phyloP scores from a whole-genome alignment of 2,888 invertebrate genomes.

The Drosophila yooni region DNA sequence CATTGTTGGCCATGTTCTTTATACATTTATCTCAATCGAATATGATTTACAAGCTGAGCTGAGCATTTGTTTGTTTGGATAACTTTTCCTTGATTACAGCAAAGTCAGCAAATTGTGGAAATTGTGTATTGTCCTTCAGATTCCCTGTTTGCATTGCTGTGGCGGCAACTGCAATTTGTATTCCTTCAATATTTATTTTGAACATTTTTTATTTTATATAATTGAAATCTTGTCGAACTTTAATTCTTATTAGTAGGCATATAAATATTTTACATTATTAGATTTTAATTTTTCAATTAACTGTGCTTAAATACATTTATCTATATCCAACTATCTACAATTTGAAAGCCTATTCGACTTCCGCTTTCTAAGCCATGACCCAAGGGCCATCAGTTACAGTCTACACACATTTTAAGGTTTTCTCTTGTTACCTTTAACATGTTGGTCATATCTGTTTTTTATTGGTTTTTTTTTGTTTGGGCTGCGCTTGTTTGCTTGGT shows the following conservation, averaged over 20 bases:
- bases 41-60: not conserved
- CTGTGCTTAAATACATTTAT: not conserved
- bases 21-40: not conserved
- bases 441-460: slow-evolving; percentile 21
- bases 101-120: not conserved
- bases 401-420: slow-evolving; percentile 40
- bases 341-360: slow-evolving; percentile 27
- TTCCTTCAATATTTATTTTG: not conserved
- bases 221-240: not conserved
- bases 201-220: not conserved
- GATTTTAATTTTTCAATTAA: no score
- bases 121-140: not conserved
- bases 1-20: not conserved
- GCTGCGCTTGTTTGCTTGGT: slow-evolving; percentile 23
- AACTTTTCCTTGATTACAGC: not conserved
- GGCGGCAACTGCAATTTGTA: not conserved
- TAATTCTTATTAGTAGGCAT: not conserved
- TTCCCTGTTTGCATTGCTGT: not conserved
- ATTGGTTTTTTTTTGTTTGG: not conserved
- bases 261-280: no score
- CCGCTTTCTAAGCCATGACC: slow-evolving; percentile 48
- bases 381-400: slow-evolving; percentile 14
- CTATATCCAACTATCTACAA: no score
- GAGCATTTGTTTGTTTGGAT: not conserved
- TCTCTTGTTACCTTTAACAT: slow-evolving; percentile 42